Percentiles rank a stretch among this genome's conserved stretches.
These are phyloP conservation scores for Drosophila aff. DNA, from an alignment of 1,140 invertebrate species.

Conservation along the genomic window DNA sequence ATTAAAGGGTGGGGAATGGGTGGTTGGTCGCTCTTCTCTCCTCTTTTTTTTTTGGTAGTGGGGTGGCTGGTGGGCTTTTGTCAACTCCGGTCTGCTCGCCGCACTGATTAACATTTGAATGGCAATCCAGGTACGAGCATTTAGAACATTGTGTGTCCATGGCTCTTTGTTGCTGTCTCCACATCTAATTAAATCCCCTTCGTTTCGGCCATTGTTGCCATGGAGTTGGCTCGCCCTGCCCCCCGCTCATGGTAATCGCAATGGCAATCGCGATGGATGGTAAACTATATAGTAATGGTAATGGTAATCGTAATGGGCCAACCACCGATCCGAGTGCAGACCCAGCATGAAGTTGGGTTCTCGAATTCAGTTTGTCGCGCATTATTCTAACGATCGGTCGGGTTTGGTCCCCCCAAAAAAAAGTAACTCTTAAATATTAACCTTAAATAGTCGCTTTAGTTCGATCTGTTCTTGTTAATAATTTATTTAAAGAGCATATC, in stretches of 20 bases:
- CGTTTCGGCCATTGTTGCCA: conserved; percentile 64
- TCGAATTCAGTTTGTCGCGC: conserved; percentile 79
- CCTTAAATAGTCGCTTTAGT: conserved; percentile 2
- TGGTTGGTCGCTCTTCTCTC: conserved; percentile 1
- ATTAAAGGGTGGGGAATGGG: conserved; percentile 14
- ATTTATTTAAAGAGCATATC: conserved; percentile 21
- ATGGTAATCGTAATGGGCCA: conserved; percentile 59
- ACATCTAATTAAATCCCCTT: conserved; percentile 82
- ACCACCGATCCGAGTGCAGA: conserved; percentile 66
- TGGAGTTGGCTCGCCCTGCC: conserved; percentile 49
- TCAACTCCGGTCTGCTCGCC: conserved; percentile 64
- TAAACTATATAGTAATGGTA: conserved; percentile 39
- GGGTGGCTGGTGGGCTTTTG: conserved; percentile 51
- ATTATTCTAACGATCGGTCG: conserved; percentile 83
- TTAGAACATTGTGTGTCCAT: conserved; percentile 72
- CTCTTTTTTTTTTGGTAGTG: conserved; percentile 1
- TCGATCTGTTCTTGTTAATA: conserved; percentile 9
- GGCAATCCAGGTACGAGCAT: conserved; percentile 70
- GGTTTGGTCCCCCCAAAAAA: conserved; percentile 50
- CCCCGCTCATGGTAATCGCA: conserved; percentile 72
- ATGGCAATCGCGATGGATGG: conserved; percentile 38
- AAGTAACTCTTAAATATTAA: background rate
- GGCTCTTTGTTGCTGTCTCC: conserved; percentile 74
- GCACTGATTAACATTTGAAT: conserved; percentile 83
- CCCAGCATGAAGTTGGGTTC: conserved; percentile 32